phyloP scores from a whole-genome alignment of 2,888 invertebrate genomes.

The Phyllotreta striolata region DNA sequence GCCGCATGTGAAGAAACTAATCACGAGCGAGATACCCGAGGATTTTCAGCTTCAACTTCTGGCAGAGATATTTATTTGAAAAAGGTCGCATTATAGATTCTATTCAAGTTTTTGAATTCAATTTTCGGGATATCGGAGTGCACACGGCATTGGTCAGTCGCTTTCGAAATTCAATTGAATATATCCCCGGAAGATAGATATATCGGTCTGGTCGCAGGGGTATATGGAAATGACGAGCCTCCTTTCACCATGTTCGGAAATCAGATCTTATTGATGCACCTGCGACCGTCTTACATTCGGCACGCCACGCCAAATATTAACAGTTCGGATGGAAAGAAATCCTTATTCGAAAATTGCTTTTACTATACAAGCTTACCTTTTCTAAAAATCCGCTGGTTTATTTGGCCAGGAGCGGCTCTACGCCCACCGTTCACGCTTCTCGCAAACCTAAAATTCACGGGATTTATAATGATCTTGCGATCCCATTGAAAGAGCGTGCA shows the following conservation, averaged over 20 bases:
- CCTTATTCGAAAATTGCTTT: conserved; percentile 35
- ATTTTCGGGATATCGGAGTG: conserved; percentile 62
- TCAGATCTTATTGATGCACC: conserved; percentile 59
- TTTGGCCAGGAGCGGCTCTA: background rate
- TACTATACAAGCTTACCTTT: conserved; percentile 7
- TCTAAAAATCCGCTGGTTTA: background rate
- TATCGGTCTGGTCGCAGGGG: conserved; percentile 57
- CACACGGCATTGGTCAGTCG: conserved; percentile 62
- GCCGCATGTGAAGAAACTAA: conserved; percentile 11
- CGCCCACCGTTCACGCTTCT: background rate
- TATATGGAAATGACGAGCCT: conserved; percentile 59
- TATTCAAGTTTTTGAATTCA: conserved; percentile 63
- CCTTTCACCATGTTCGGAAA: conserved; percentile 59
- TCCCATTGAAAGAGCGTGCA: conserved; percentile 6
- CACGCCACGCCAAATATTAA: conserved; percentile 56
- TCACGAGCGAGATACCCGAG: conserved; percentile 13
- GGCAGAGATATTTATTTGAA: conserved; percentile 46
- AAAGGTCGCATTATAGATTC: conserved; percentile 60
- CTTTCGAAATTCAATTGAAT: conserved; percentile 63
- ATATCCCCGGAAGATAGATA: conserved; percentile 60
- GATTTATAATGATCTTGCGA: background rate
- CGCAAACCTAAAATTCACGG: background rate
- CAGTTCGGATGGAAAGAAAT: conserved; percentile 51
- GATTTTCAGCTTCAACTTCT: conserved; percentile 33
- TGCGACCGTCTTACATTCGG: conserved; percentile 52